Evolutionary conservation across 2,888 invertebrate genomes (phyloP).

Genomic region (Caradrina clavipalpis): DNA sequence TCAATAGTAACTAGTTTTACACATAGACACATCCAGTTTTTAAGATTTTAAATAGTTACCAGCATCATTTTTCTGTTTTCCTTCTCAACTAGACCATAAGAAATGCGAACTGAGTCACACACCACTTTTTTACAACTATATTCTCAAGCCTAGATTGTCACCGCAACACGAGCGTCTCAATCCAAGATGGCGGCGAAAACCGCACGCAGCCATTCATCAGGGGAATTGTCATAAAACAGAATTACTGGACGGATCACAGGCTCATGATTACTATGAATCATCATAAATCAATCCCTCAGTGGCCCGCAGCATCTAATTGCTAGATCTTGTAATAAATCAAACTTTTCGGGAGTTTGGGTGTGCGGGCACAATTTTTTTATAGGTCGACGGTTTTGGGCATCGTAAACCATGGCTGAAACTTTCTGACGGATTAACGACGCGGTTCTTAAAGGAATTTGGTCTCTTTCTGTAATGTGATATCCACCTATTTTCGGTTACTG

Average conservation of each 20-base stretch:
- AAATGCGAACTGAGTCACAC: conserved; percentile 6
- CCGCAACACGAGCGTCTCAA: conserved; percentile 74
- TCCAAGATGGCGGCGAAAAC: conserved; percentile 82
- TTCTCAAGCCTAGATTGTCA: conserved; percentile 58
- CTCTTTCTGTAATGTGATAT: conserved; percentile 57
- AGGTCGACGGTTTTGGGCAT: conserved; percentile 72
- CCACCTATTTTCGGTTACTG: conserved; percentile 47
- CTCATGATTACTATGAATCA: conserved; percentile 87
- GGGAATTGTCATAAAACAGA: conserved; percentile 84
- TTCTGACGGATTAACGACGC: conserved; percentile 75
- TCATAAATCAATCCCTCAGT: conserved; percentile 88
- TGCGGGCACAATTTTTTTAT: conserved; percentile 83
- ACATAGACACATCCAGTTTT: neutral
- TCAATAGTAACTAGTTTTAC: neutral
- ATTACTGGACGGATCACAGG: conserved; percentile 83
- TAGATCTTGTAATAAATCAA: conserved; percentile 87
- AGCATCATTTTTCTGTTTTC: neutral
- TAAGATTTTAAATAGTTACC: neutral
- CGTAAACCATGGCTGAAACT: conserved; percentile 80
- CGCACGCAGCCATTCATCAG: conserved; percentile 81
- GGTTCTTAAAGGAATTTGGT: conserved; percentile 68
- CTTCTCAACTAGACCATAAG: conserved; percentile 11
- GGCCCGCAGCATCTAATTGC: conserved; percentile 88
- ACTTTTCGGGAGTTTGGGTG: conserved; percentile 80
- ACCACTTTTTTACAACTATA: conserved; percentile 36